Evolutionary conservation across 2,888 invertebrate genomes (phyloP).

Genomic region (Cataglyphis albicans): DNA sequence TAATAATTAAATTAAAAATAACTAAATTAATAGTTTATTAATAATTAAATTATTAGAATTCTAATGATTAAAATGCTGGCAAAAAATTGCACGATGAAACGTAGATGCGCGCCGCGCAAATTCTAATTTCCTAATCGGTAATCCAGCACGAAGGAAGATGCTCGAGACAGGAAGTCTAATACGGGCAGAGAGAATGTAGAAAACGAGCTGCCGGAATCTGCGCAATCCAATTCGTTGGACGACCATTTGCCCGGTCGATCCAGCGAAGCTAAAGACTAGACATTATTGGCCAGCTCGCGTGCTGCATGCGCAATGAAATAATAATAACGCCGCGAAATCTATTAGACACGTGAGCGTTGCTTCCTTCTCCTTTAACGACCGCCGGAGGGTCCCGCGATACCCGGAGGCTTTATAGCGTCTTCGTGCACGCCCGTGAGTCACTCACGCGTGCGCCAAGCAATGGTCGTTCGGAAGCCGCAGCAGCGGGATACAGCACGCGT

Average conservation of each 20-base stretch:
- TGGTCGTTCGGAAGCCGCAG: slow-evolving; percentile 25
- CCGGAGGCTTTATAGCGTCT: slow-evolving; percentile 49
- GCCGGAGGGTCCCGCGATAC: slow-evolving; percentile 29
- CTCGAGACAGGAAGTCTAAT: not conserved
- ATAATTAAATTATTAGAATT: not conserved
- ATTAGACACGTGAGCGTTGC: slow-evolving; percentile 78
- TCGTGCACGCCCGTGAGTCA: slow-evolving; percentile 50
- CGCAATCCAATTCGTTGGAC: slow-evolving; percentile 76
- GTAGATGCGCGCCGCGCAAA: not conserved
- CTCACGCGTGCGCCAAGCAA: slow-evolving; percentile 41
- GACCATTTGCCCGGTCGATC: slow-evolving; percentile 65
- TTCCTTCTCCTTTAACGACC: slow-evolving; percentile 68
- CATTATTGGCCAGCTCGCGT: slow-evolving; percentile 73
- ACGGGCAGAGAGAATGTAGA: slow-evolving; percentile 39
- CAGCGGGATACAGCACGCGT: slow-evolving; percentile 54
- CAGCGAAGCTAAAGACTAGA: slow-evolving; percentile 48
- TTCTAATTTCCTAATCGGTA: slow-evolving; percentile 36
- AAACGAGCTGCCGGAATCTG: slow-evolving; percentile 70
- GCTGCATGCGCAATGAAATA: slow-evolving; percentile 81
- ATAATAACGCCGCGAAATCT: slow-evolving; percentile 82
- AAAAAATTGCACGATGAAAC: slow-evolving; percentile 1
- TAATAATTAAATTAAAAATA: too few species aligned
- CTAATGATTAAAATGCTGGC: not conserved
- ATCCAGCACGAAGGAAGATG: not conserved
- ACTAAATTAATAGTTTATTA: too few species aligned